Conservation (phyloP, 1,140 invertebrate species). For the Drosophila pectinifera region DNA sequence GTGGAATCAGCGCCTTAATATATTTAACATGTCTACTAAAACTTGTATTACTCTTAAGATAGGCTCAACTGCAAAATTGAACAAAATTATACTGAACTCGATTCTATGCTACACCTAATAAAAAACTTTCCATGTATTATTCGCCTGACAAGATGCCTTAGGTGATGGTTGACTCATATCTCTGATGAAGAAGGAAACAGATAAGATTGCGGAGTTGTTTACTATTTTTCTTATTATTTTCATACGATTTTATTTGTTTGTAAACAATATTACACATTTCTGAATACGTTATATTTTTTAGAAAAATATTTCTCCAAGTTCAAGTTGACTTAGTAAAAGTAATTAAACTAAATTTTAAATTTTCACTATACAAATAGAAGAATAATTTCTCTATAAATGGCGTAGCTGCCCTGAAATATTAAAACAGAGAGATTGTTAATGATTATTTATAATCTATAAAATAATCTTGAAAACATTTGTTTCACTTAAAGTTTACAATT, state of each 20-base stretch:
- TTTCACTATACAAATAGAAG: too few species aligned
- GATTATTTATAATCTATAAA: too few species aligned
- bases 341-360: too few species aligned
- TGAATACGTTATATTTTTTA: too few species aligned
- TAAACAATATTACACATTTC: too few species aligned
- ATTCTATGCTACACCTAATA: conserved; percentile 42
- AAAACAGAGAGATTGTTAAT: too few species aligned
- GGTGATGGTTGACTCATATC: conserved; percentile 12
- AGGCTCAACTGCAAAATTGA: conserved; percentile 4
- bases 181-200: conserved; percentile 5
- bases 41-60: conserved; percentile 35
- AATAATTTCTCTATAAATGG: too few species aligned
- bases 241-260: neutral
- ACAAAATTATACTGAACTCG: conserved; percentile 46
- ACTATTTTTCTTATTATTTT: neutral
- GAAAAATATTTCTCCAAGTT: too few species aligned
- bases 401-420: too few species aligned
- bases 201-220: conserved; percentile 8
- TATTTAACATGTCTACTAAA: conserved; percentile 38
- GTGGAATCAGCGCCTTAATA: conserved; percentile 20
- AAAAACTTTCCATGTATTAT: conserved; percentile 19
- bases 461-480: too few species aligned
- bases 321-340: too few species aligned
- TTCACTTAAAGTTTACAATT: too few species aligned
- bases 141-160: neutral